Evolutionary conservation across 2,113 vertebrate species (phyloP).

Genomic region (Halichoeres trimaculatus): DNA sequence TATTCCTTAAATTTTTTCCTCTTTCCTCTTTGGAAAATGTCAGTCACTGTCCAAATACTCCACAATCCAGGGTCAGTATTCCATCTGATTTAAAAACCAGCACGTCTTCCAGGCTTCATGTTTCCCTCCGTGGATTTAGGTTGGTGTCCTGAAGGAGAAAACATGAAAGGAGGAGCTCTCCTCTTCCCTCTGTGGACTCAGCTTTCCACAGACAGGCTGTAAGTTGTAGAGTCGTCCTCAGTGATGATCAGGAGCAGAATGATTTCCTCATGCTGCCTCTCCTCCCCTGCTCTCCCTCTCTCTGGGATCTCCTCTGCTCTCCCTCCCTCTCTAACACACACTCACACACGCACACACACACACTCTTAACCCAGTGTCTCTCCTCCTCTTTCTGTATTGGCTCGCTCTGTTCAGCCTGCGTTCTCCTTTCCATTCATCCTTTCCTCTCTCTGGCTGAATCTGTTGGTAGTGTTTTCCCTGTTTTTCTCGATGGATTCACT

Average conservation of each 20-base stretch:
- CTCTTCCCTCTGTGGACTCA: not conserved
- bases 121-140: not conserved
- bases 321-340: not conserved
- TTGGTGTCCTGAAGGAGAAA: slow-evolving; percentile 4
- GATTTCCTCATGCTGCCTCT: slow-evolving; percentile 28
- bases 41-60: slow-evolving; percentile 32
- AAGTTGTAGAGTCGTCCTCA: slow-evolving; percentile 38
- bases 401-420: not conserved
- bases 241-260: slow-evolving; percentile 32
- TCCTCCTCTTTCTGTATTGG: slow-evolving; percentile 9
- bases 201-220: slow-evolving; percentile 13
- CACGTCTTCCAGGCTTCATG: not conserved
- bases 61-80: not conserved
- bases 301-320: not conserved
- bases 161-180: not conserved
- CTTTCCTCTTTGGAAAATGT: slow-evolving; percentile 36
- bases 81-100: not conserved
- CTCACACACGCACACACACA: no score
- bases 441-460: slow-evolving; percentile 7
- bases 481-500: not conserved
- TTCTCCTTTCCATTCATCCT: not conserved
- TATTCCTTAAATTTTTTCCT: slow-evolving; percentile 8
- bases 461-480: slow-evolving; percentile 7
- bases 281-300: slow-evolving; percentile 25
- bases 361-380: not conserved